These are phyloP conservation scores for Maniola jurtina DNA, from an alignment of 1,140 invertebrate genomes.

Conservation along the genomic window DNA sequence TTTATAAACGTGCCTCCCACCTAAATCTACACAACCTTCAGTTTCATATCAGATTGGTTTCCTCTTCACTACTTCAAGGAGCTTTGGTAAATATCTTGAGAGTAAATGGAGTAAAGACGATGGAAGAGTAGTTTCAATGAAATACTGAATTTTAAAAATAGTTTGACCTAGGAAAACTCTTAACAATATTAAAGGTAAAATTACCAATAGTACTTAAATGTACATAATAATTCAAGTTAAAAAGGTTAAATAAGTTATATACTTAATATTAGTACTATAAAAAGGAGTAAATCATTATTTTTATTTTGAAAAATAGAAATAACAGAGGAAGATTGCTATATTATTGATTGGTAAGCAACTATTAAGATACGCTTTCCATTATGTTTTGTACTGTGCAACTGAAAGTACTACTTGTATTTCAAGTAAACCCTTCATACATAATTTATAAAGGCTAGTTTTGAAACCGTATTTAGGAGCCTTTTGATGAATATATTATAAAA, in stretches of 20 bases:
- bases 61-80: slow-evolving; percentile 15
- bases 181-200: slow-evolving; percentile 33
- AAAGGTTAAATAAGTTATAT: slow-evolving; percentile 31
- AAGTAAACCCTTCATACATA: slow-evolving; percentile 20
- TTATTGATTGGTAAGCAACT: slow-evolving; percentile 21
- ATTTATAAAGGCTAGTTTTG: slow-evolving; percentile 33
- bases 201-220: slow-evolving; percentile 25
- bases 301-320: slow-evolving; percentile 18
- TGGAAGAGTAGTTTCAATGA: slow-evolving; percentile 9
- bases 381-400: slow-evolving; percentile 30
- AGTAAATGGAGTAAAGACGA: slow-evolving; percentile 13
- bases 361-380: slow-evolving; percentile 28
- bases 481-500: slow-evolving; percentile 68
- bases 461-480: slow-evolving; percentile 43
- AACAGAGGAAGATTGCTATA: slow-evolving; percentile 25
- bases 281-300: slow-evolving; percentile 30
- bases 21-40: slow-evolving; percentile 58
- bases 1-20: slow-evolving; percentile 40
- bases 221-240: slow-evolving; percentile 31
- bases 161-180: slow-evolving; percentile 34
- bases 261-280: slow-evolving; percentile 24
- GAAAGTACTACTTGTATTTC: slow-evolving; percentile 31
- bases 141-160: slow-evolving; percentile 22
- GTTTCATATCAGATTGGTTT: slow-evolving; percentile 20
- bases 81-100: slow-evolving; percentile 14